A percentile compares a stretch with the other conserved stretches of the same genome.
phyloP scores from a whole-genome alignment of 1,140 invertebrate genomes.

The Panagrolaimus sp. region DNA sequence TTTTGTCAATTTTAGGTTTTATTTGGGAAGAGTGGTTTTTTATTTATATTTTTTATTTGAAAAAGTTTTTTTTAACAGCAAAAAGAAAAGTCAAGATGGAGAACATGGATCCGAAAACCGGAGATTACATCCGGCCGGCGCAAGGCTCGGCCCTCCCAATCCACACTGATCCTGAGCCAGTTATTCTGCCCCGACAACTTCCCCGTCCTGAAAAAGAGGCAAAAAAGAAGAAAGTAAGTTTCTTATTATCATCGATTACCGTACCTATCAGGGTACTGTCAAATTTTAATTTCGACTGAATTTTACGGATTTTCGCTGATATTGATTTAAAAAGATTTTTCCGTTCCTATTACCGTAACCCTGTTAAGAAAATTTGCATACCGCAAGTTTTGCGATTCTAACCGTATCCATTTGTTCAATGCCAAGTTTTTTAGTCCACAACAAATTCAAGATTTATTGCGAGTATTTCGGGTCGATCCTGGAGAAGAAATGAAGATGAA shows the following conservation, averaged over 20 bases:
- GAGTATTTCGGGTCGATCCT: neutral
- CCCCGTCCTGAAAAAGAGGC: neutral
- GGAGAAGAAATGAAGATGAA: conserved; percentile 15
- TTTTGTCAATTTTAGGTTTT: no score
- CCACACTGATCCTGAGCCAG: neutral
- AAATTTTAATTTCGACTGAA: no score
- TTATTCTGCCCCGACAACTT: neutral
- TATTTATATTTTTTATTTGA: no score
- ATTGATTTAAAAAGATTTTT: no score
- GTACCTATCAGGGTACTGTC: no score
- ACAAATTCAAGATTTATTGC: conserved; percentile 12
- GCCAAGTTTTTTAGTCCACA: neutral
- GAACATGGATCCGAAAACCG: conserved; percentile 16
- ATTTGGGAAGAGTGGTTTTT: no score
- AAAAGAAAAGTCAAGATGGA: neutral
- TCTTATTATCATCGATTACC: neutral
- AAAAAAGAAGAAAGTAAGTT: neutral
- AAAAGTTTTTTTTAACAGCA: no score
- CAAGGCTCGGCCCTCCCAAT: neutral
- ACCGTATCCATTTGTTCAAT: neutral
- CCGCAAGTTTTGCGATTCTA: neutral
- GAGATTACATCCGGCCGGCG: neutral
- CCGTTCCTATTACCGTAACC: no score
- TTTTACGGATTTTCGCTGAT: no score
- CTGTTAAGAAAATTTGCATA: no score